Evolutionary conservation across 2,888 invertebrate genomes (phyloP).

Genomic region (Mystacides longicornis): DNA sequence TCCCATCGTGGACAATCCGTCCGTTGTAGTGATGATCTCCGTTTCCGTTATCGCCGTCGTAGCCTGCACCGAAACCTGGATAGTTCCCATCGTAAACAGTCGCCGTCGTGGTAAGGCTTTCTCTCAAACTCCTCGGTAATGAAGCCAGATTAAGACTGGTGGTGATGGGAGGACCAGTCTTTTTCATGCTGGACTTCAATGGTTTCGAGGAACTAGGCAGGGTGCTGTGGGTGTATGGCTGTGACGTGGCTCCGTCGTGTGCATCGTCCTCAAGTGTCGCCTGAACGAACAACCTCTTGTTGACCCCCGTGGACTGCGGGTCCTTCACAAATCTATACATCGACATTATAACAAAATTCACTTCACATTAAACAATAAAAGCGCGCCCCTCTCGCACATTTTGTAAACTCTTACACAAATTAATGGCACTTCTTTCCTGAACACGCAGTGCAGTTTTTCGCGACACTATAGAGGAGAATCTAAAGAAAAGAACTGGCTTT

Average conservation of each 20-base stretch:
- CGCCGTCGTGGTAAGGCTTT: slow-evolving; percentile 45
- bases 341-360: slow-evolving; percentile 41
- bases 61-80: slow-evolving; percentile 41
- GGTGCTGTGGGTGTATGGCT: slow-evolving; percentile 10
- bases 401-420: not conserved
- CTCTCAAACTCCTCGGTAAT: slow-evolving; percentile 48
- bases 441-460: not conserved
- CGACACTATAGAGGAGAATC: not conserved
- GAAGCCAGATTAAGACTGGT: slow-evolving; percentile 53
- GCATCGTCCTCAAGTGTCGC: slow-evolving; percentile 60
- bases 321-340: slow-evolving; percentile 80
- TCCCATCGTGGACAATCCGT: slow-evolving; percentile 43
- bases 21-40: slow-evolving; percentile 40
- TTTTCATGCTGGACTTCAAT: slow-evolving; percentile 47
- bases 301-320: slow-evolving; percentile 35
- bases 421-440: not conserved
- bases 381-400: not conserved
- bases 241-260: slow-evolving; percentile 33
- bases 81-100: slow-evolving; percentile 47
- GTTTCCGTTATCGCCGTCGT: slow-evolving; percentile 38
- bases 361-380: no score
- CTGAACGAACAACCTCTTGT: slow-evolving; percentile 68
- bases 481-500: not conserved
- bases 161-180: slow-evolving; percentile 55
- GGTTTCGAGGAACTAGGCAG: slow-evolving; percentile 33